phyloP scores from a whole-genome alignment of 2,888 invertebrate genomes.

The Protonemura montana region DNA sequence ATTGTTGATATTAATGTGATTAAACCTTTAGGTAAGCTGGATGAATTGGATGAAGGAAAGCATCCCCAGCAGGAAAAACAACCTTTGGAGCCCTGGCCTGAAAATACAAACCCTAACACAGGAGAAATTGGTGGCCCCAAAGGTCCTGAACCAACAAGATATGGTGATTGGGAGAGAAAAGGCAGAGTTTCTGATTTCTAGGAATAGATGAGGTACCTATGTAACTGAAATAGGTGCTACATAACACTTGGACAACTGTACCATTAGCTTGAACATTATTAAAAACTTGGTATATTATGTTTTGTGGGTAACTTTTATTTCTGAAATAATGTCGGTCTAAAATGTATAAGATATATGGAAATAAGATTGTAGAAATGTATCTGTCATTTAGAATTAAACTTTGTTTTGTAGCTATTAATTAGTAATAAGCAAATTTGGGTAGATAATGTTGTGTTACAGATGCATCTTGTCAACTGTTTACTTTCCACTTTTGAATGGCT shows the following conservation, averaged over 20 bases:
- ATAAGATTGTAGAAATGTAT: neutral
- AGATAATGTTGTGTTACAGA: neutral
- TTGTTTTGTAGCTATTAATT: neutral
- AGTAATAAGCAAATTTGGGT: neutral
- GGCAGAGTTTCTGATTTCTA: slow-evolving; percentile 95
- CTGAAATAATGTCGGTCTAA: neutral
- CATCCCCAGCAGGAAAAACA: slow-evolving; percentile 84
- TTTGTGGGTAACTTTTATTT: neutral
- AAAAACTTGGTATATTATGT: neutral
- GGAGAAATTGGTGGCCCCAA: slow-evolving; percentile 95
- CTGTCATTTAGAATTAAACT: neutral
- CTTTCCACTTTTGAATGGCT: neutral
- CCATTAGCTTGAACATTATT: neutral
- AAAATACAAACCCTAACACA: slow-evolving; percentile 88
- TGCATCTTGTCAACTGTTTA: neutral
- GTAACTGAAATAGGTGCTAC: neutral
- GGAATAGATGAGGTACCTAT: neutral
- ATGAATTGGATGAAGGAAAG: slow-evolving; percentile 72
- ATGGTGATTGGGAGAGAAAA: slow-evolving; percentile 99
- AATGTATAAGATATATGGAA: neutral
- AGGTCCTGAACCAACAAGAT: slow-evolving; percentile 98
- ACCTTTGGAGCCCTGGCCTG: slow-evolving; percentile 83
- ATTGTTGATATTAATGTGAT: too few species aligned
- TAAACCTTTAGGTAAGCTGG: slow-evolving; percentile 69
- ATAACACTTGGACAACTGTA: neutral